Percentiles rank a stretch among this genome's conserved stretches.
Conservation (phyloP, 1,140 invertebrate species). For the Euura saliciscinereae region DNA sequence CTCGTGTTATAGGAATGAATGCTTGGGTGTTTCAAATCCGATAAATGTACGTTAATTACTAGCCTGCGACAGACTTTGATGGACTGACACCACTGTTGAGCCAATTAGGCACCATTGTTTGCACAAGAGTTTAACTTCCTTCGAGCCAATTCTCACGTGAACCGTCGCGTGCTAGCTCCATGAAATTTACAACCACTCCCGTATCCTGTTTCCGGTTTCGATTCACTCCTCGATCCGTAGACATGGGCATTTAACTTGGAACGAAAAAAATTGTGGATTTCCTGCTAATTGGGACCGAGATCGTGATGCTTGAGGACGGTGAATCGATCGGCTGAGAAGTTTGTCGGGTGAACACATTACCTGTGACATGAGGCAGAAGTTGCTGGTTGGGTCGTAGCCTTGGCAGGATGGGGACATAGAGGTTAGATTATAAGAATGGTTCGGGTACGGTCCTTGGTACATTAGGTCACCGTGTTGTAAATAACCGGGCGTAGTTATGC, state of each 20-base stretch:
- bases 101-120: conserved; percentile 1
- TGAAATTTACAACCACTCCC: background rate
- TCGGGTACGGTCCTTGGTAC: conserved; percentile 23
- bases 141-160: background rate
- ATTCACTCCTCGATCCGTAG: background rate
- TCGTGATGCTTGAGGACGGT: too few relatives aligned
- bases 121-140: background rate
- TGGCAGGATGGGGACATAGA: too few relatives aligned
- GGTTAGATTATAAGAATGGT: too few relatives aligned
- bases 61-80: background rate
- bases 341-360: too few relatives aligned
- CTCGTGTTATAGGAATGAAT: too few relatives aligned
- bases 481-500: conserved; percentile 30
- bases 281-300: too few relatives aligned
- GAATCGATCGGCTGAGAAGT: too few relatives aligned
- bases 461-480: conserved; percentile 47
- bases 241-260: too few relatives aligned
- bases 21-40: background rate
- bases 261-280: too few relatives aligned
- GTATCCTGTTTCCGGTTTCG: background rate
- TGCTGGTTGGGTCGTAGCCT: too few relatives aligned
- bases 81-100: conserved; percentile 2
- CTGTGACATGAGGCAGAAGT: too few relatives aligned
- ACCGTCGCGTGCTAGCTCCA: background rate
- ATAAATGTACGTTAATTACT: background rate